Conservation (phyloP, 2,113 vertebrate genomes). For the Oostethus manadensis region DNA sequence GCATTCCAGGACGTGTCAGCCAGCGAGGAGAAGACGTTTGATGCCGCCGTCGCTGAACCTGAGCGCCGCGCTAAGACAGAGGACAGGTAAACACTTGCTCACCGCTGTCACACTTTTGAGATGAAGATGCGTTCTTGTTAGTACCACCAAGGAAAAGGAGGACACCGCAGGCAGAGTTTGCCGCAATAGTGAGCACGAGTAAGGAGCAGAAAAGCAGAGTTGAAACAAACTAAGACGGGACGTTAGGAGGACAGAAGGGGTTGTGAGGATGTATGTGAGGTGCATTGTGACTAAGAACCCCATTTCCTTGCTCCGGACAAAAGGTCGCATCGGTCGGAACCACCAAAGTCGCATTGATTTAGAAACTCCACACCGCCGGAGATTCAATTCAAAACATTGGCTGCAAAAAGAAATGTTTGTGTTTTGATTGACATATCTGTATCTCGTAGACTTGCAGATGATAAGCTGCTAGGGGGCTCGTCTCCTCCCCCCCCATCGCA, state of each 20-base stretch:
- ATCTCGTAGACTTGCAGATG: slow-evolving; percentile 28
- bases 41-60: slow-evolving; percentile 56
- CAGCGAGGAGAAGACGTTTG: slow-evolving; percentile 57
- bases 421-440: not conserved
- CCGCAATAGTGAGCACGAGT: not conserved
- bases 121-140: too few species aligned
- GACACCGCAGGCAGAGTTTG: not conserved
- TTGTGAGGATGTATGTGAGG: too few species aligned
- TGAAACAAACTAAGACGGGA: not conserved
- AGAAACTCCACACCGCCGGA: too few species aligned
- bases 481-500: slow-evolving; percentile 9
- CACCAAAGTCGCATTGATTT: too few species aligned
- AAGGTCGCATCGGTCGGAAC: too few species aligned
- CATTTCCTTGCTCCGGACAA: too few species aligned
- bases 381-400: too few species aligned
- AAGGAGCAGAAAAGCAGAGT: not conserved
- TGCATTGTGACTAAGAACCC: too few species aligned
- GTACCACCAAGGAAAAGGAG: not conserved
- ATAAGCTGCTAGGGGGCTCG: not conserved
- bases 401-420: too few species aligned
- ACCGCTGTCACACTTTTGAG: too few species aligned
- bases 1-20: slow-evolving; percentile 74
- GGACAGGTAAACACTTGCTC: slow-evolving; percentile 65
- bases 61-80: slow-evolving; percentile 41
- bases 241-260: not conserved